Conservation (phyloP, 1,140 invertebrate genomes). For the Drosophila sucinea region DNA sequence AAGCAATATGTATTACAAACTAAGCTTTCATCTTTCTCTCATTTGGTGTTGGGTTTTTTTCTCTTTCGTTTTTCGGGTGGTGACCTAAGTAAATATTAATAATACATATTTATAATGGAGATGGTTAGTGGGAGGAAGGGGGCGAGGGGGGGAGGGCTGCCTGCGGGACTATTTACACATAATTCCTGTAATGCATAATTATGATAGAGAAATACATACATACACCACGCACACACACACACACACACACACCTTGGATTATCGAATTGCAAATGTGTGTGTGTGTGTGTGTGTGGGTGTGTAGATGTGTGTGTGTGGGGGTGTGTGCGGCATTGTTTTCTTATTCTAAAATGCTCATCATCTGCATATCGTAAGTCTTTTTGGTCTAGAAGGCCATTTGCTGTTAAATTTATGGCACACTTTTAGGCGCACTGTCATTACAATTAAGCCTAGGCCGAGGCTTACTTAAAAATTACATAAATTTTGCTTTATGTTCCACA, state of each 20-base stretch:
- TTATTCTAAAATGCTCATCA: constrained; percentile 2
- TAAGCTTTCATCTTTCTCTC: constrained; percentile 68
- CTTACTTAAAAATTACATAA: constrained; percentile 81
- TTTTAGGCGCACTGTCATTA: constrained; percentile 78
- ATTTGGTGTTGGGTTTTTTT: constrained; percentile 2
- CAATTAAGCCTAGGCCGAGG: constrained; percentile 66
- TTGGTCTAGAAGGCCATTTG: constrained; percentile 37
- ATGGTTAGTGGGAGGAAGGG: neutral
- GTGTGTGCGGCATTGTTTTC: neutral
- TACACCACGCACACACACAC: neutral
- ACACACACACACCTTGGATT: constrained; percentile 33
- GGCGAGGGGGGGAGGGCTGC: constrained; percentile 15
- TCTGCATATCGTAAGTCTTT: constrained; percentile 36
- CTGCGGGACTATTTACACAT: constrained; percentile 72
- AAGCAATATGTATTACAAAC: constrained; percentile 62
- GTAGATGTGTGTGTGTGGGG: neutral
- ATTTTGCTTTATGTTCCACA: constrained; percentile 71
- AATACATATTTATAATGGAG: constrained; percentile 80
- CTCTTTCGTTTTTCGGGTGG: neutral
- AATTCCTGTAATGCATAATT: constrained; percentile 78
- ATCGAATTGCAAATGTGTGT: constrained; percentile 31
- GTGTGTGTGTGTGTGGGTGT: neutral
- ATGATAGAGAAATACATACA: constrained; percentile 15
- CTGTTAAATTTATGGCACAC: constrained; percentile 68
- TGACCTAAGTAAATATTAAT: constrained; percentile 83